Evolutionary conservation across 2,113 vertebrate genomes (phyloP).

Genomic region (Paramisgurnus dabryanus): DNA sequence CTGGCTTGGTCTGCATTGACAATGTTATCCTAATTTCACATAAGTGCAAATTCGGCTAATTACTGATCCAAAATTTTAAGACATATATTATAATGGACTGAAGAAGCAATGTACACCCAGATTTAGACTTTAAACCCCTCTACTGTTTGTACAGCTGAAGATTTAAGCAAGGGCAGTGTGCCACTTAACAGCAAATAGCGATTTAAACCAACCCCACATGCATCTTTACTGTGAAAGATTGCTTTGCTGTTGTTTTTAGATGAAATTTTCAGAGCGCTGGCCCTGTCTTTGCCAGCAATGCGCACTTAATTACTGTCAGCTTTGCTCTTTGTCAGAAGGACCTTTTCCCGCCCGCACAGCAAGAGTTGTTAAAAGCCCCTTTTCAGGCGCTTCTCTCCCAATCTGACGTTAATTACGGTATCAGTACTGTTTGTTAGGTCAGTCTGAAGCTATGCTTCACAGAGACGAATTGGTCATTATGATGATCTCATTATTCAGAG

Average conservation of each 20-base stretch:
- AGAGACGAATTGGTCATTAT: slow-evolving; percentile 45
- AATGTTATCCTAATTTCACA: too few relatives aligned
- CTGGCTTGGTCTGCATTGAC: too few relatives aligned
- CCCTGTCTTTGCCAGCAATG: slow-evolving; percentile 39
- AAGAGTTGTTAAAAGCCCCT: slow-evolving; percentile 37
- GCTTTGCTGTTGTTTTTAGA: slow-evolving; percentile 46
- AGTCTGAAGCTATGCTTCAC: slow-evolving; percentile 28
- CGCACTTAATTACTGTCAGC: slow-evolving; percentile 58
- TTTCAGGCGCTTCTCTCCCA: slow-evolving; percentile 40
- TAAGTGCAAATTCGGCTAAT: too few relatives aligned
- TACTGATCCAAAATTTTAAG: too few relatives aligned
- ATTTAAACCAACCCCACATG: slow-evolving; percentile 12
- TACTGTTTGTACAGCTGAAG: slow-evolving; percentile 19
- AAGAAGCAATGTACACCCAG: neutral
- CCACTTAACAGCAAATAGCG: slow-evolving; percentile 31
- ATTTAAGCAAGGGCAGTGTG: slow-evolving; percentile 18
- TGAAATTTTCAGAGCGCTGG: slow-evolving; percentile 45
- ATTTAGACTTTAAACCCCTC: neutral
- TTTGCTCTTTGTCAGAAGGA: slow-evolving; percentile 55
- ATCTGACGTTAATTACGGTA: slow-evolving; percentile 57
- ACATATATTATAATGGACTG: too few relatives aligned
- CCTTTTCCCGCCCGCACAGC: slow-evolving; percentile 25
- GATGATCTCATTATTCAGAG: slow-evolving; percentile 54
- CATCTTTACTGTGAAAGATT: slow-evolving; percentile 40
- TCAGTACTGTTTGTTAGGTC: slow-evolving; percentile 53